A percentile compares a stretch with the other conserved stretches of the same genome.
phyloP scores from a whole-genome alignment of 2,888 invertebrate species.

The Xanthorhoe spadicearia region DNA sequence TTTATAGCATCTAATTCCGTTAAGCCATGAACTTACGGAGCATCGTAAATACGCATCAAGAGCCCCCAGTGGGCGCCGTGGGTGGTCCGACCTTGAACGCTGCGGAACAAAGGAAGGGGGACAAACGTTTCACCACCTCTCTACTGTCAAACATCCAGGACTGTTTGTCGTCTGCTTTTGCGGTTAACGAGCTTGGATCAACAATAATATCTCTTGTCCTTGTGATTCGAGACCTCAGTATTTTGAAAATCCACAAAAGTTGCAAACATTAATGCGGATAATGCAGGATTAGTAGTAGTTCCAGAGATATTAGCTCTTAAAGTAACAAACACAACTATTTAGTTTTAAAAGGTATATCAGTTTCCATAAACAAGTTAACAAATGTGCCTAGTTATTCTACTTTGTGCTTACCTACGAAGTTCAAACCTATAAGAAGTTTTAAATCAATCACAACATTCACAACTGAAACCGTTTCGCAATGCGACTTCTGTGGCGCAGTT shows the following conservation, averaged over 20 bases:
- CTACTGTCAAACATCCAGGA: constrained; percentile 36
- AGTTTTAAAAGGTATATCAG: too few species aligned
- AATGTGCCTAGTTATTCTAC: too few species aligned
- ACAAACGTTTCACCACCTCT: constrained; percentile 47
- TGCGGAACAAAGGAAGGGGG: constrained; percentile 61
- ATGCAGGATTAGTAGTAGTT: constrained; percentile 1
- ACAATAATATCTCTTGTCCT: constrained; percentile 37
- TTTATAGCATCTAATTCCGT: constrained; percentile 46
- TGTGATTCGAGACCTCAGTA: constrained; percentile 26
- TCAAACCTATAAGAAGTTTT: not conserved
- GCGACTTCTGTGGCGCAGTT: too few species aligned
- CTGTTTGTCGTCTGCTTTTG: constrained; percentile 43
- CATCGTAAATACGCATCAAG: constrained; percentile 50
- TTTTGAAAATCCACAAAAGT: constrained; percentile 27
- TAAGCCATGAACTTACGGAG: constrained; percentile 42
- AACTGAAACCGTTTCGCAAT: too few species aligned
- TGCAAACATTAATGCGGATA: constrained; percentile 18
- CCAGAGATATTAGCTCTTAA: too few species aligned
- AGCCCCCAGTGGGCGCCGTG: constrained; percentile 35
- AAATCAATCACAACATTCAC: too few species aligned
- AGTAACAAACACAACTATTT: too few species aligned
- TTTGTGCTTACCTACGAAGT: not conserved
- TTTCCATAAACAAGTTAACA: too few species aligned
- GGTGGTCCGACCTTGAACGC: constrained; percentile 61
- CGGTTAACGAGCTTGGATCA: constrained; percentile 45